A percentile compares a stretch with the other conserved stretches of the same genome.
These are phyloP conservation scores for Dendrolimus houi DNA, from an alignment of 2,888 invertebrate genomes.

Conservation along the genomic window DNA sequence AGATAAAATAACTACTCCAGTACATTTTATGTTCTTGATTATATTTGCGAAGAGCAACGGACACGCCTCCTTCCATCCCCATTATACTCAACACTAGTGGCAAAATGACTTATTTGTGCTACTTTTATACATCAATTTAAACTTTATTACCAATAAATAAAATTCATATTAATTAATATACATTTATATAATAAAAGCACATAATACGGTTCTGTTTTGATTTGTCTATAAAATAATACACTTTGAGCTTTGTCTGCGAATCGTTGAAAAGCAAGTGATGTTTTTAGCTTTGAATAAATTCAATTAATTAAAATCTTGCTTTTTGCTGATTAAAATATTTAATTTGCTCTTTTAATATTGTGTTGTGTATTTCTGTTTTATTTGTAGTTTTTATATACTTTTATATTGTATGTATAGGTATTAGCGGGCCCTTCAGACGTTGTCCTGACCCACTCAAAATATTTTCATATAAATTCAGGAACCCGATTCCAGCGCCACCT, in stretches of 20 bases:
- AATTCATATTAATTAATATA: slow-evolving; percentile 8
- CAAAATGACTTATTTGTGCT: slow-evolving; percentile 31
- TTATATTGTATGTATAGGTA: too few species aligned
- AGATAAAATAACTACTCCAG: slow-evolving; percentile 19
- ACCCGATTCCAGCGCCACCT: too few species aligned
- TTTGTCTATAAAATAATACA: slow-evolving; percentile 74
- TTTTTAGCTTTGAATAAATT: slow-evolving; percentile 63
- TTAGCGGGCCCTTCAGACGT: too few species aligned
- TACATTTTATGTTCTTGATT: slow-evolving; percentile 52
- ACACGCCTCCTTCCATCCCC: slow-evolving; percentile 72
- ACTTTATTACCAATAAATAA: slow-evolving; percentile 14
- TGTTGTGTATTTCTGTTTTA: too few species aligned
- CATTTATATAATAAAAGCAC: slow-evolving; percentile 35
- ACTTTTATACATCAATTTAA: slow-evolving; percentile 16
- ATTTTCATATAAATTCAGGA: too few species aligned
- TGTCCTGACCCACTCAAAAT: too few species aligned
- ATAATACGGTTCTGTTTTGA: slow-evolving; percentile 45
- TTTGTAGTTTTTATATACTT: too few species aligned
- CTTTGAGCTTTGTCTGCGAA: slow-evolving; percentile 69
- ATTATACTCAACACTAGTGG: slow-evolving; percentile 44
- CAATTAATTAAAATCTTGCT: slow-evolving; percentile 64
- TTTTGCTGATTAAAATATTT: slow-evolving; percentile 39
- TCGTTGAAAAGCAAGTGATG: slow-evolving; percentile 68
- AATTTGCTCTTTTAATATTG: slow-evolving; percentile 8
- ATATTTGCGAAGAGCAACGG: slow-evolving; percentile 70